Conservation (phyloP, 1,140 invertebrate species). For the Drosophila lacertosa region DNA sequence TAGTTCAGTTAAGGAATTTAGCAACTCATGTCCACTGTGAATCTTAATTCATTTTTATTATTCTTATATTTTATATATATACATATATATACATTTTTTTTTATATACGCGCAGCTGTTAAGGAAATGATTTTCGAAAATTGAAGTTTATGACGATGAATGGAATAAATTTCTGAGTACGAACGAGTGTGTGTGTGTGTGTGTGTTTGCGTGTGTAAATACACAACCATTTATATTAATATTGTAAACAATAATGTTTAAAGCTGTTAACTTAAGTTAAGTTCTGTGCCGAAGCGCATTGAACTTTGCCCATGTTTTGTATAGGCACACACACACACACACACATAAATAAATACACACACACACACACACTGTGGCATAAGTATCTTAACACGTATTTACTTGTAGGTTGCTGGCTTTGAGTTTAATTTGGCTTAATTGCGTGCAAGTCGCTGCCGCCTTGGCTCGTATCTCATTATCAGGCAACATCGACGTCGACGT, state of each 20-base stretch:
- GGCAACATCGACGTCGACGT: slow-evolving; percentile 15
- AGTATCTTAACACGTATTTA: slow-evolving; percentile 47
- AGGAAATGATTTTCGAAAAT: slow-evolving; percentile 84
- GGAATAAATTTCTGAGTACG: slow-evolving; percentile 64
- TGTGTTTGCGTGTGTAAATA: slow-evolving; percentile 54
- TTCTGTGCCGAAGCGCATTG: slow-evolving; percentile 53
- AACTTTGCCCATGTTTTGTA: slow-evolving; percentile 39
- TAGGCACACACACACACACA: background rate
- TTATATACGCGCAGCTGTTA: slow-evolving; percentile 76
- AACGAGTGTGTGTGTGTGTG: slow-evolving; percentile 12
- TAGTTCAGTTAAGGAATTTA: slow-evolving; percentile 32
- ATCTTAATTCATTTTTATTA: slow-evolving; percentile 71
- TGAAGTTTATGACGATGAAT: slow-evolving; percentile 84
- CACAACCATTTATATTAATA: slow-evolving; percentile 75
- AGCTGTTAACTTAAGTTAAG: slow-evolving; percentile 73
- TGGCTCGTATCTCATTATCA: slow-evolving; percentile 70
- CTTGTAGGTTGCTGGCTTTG: slow-evolving; percentile 45
- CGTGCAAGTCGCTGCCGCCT: slow-evolving; percentile 53
- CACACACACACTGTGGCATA: background rate
- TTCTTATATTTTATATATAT: slow-evolving; percentile 44
- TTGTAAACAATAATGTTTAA: slow-evolving; percentile 68
- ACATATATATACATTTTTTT: slow-evolving; percentile 42
- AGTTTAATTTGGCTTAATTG: slow-evolving; percentile 71
- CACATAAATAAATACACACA: background rate
- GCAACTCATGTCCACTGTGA: slow-evolving; percentile 73